These are phyloP conservation scores for Tichodroma muraria DNA, from an alignment of 2,113 vertebrate genomes.

Conservation along the genomic window DNA sequence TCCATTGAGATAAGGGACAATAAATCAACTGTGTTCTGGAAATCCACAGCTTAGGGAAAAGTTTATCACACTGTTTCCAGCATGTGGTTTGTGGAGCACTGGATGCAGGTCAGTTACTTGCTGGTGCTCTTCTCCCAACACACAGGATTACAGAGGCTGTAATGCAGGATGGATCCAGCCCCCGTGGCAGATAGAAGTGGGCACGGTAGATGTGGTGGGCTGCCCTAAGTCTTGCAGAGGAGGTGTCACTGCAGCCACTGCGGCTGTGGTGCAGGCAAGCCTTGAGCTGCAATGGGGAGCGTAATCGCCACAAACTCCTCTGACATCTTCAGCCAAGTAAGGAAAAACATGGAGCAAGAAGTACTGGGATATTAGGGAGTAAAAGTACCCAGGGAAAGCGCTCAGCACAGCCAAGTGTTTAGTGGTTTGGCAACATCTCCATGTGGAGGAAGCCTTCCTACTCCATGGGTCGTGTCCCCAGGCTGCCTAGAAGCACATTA, in stretches of 20 bases:
- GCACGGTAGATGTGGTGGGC: neutral
- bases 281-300: fast-evolving
- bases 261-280: fast-evolving
- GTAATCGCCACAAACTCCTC: fast-evolving
- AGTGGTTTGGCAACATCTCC: neutral
- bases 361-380: neutral
- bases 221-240: neutral
- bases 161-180: neutral
- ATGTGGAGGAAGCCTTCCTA: neutral
- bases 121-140: neutral
- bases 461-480: neutral
- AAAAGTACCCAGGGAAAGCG: neutral
- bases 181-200: fast-evolving
- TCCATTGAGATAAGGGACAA: neutral
- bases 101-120: neutral
- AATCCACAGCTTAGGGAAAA: neutral
- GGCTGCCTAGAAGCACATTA: neutral
- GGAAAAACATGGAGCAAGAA: neutral
- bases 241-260: fast-evolving
- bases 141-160: neutral
- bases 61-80: neutral
- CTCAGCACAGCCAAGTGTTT: neutral
- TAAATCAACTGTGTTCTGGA: neutral
- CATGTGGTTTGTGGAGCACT: neutral
- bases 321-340: neutral